Evolutionary conservation across 2,113 vertebrate genomes (phyloP).

Genomic region (Athene noctua): DNA sequence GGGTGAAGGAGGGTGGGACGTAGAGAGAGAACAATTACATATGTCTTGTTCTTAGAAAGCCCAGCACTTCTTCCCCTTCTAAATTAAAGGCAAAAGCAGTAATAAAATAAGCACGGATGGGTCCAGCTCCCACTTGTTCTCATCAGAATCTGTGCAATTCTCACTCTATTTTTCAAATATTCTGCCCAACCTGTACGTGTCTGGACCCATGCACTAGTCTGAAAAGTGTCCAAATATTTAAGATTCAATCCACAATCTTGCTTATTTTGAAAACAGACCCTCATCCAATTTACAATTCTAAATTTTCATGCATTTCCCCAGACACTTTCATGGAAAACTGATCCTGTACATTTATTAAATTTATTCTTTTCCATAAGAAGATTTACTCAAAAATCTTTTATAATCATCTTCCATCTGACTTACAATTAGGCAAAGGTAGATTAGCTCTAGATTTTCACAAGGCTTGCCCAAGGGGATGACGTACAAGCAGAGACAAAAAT

Average conservation of each 20-base stretch:
- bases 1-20: background rate
- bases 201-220: background rate
- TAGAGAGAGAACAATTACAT: accelerated
- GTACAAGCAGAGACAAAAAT: background rate
- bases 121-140: background rate
- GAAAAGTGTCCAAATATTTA: background rate
- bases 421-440: background rate
- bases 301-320: background rate
- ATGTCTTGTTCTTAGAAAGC: background rate
- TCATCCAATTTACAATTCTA: background rate
- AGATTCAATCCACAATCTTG: background rate
- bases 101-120: background rate
- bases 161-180: background rate
- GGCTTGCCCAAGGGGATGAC: background rate
- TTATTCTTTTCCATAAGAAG: background rate
- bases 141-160: background rate
- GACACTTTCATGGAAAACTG: background rate
- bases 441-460: background rate
- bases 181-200: background rate
- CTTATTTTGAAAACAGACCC: background rate
- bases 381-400: background rate
- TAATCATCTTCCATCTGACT: background rate
- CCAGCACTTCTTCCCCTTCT: background rate
- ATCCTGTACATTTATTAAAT: background rate
- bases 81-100: background rate